Percentiles rank a stretch among this genome's conserved stretches.
Evolutionary conservation across 2,113 vertebrate genomes (phyloP).

Genomic region (Xenus cinereus): DNA sequence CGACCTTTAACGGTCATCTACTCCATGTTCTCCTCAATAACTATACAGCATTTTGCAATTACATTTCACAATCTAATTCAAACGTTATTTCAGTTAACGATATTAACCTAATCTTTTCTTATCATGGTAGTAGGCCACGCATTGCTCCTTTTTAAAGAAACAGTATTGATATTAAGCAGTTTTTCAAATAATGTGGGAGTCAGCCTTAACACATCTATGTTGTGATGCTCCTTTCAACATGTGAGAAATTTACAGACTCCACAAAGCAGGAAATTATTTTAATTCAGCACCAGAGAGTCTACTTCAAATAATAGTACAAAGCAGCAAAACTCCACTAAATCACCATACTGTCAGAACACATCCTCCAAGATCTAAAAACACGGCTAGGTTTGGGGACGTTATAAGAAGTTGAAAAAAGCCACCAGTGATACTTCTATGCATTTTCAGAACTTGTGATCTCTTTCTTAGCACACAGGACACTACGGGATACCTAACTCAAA

Average conservation of each 20-base stretch:
- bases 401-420: neutral
- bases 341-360: neutral
- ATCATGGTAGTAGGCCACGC: neutral
- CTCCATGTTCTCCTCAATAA: neutral
- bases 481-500: neutral
- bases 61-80: neutral
- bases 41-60: neutral
- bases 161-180: neutral
- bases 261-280: neutral
- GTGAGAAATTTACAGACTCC: neutral
- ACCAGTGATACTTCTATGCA: neutral
- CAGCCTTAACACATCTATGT: neutral
- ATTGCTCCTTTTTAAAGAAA: neutral
- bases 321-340: neutral
- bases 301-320: neutral
- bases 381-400: neutral
- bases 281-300: neutral
- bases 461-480: neutral
- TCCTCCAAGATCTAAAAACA: neutral
- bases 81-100: neutral
- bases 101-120: neutral
- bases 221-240: neutral
- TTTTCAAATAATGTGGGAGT: rapidly evolving
- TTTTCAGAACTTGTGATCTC: neutral
- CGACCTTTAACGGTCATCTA: neutral